Evolutionary conservation across 2,888 invertebrate species (phyloP), one percentile per base, ranked within the genome.

Genomic region (Cephus nigrinus): DNA sequence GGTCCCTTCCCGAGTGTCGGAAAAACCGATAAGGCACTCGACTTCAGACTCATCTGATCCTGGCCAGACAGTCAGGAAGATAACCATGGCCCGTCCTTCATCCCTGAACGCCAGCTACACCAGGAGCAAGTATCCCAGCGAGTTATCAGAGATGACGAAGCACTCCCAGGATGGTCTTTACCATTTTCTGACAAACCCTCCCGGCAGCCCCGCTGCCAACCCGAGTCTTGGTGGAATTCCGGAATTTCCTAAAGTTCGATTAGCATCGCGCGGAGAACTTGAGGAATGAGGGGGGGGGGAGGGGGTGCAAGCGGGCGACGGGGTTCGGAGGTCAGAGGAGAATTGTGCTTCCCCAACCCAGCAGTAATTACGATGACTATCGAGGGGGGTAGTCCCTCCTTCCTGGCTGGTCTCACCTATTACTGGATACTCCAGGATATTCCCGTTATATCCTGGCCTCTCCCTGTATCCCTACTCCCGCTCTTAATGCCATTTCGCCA

Each of bases 101-200:
- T 55, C 23, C 55, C 23, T 23, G 55, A 55, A 55, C 55, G 55
- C 55, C 55, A 55, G 9, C 55, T 55, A 55, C 55, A 55, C 23
- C 55, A 55, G 9, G 23, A 55, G 55, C 9, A 55, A 74, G 85
- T 81, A 84, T 55, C 84, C 86, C 76, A 78, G 85, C 84, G 88
- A 89, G 85, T 89, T 90, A 90, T 90, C 89, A 88, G 88, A 88
- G 86, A 90, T 90, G 90, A 90, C 88, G 86, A 88, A 90, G 87
- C 86, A 85, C 84, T 90, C 90, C 90, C 90, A 85, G 80, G 90
- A 84, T 85, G 85, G 85, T 88, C 87, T 88, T 90, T 88, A 89
- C 84, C 85, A 83, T 85, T 88, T 86, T 87, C 85, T 75, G 69
- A 79, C 80, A 78, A 71, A 55, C 55, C 55, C 23, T 23, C 23